Conservation (phyloP, 2,113 vertebrate genomes). For the Ictidomys tridecemlineatus region DNA sequence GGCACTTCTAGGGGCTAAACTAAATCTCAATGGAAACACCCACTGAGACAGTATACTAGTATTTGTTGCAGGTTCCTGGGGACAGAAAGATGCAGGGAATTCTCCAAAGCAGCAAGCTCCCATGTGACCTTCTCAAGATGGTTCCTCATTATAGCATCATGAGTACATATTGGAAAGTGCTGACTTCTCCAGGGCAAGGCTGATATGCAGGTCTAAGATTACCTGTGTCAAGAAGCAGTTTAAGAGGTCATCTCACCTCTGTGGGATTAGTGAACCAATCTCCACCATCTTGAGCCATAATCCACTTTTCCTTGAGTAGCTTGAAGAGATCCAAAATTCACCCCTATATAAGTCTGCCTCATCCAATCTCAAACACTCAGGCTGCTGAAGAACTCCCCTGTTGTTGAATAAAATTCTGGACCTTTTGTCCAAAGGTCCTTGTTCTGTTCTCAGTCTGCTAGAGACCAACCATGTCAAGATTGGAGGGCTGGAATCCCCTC, state of each 20-base stretch:
- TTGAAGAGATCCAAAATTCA: neutral
- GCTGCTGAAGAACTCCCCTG: neutral
- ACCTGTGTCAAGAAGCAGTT: too few species aligned
- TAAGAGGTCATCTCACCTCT: neutral
- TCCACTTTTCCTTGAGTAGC: neutral
- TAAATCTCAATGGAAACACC: too few species aligned
- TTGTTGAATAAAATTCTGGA: neutral
- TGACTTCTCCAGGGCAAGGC: too few species aligned
- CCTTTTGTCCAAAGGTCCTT: neutral
- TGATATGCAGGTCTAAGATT: too few species aligned
- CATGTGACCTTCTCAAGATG: too few species aligned
- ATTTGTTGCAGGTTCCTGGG: too few species aligned
- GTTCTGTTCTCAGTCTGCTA: neutral
- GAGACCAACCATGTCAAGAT: neutral
- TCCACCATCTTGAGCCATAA: neutral
- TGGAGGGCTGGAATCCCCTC: neutral
- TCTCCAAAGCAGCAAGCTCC: too few species aligned
- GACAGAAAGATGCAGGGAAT: too few species aligned
- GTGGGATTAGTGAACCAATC: neutral
- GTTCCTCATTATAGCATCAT: too few species aligned
- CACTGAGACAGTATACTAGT: too few species aligned
- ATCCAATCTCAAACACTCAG: neutral
- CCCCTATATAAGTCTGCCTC: neutral
- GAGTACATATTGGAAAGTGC: too few species aligned
- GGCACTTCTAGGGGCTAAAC: too few species aligned